Evolutionary conservation across 2,888 invertebrate genomes (phyloP), one percentile per base, ranked within the genome.

Genomic region (Sisyra terminalis): DNA sequence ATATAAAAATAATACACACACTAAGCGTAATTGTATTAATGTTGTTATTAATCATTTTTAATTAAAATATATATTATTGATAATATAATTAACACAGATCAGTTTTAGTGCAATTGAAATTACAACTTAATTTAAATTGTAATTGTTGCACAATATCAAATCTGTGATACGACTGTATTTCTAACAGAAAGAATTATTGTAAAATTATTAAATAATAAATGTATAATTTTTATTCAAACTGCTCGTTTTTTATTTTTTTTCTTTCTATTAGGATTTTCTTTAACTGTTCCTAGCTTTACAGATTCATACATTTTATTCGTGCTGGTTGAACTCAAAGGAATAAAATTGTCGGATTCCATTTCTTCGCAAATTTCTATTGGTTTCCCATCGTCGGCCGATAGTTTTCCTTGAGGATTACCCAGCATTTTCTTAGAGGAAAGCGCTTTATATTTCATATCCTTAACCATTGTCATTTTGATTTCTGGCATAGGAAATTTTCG

Each of bases 201-300:
- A 39, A 39, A 29, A 39, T 29, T 29, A 39, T 14, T 38, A 14
- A 38, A 38, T 39, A 39, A 39, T 29, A 39, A 39, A 29, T 39
- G 29, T 39, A 39, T 29, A 29, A 11, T 39, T 29, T 29, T 29
- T 39, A 13, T 38, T 37, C 16, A 15, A 14, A 11, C 16, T n/a
- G n/a, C 11, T 11, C 10, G 38, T 17, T 18, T 16, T 11, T 15
- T 15, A 34, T 34, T 14, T 34, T 14, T 34, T 11, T 34, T 34
- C 11, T 34, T 34, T 7, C 5, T 7, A 15, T 34, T 34, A 34
- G 9, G 18, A 15, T 17, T 18, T 38, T 38, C 9, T 17, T 38
- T 38, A 9, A 38, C 9, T 38, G 8, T 38, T 17, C 4, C 11
- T 16, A 24, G 5, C 7, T 24, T 24, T 5, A 24, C 24, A 7